Evolutionary conservation across 2,888 invertebrate genomes (phyloP).

Genomic region (Lasius fuliginosus): DNA sequence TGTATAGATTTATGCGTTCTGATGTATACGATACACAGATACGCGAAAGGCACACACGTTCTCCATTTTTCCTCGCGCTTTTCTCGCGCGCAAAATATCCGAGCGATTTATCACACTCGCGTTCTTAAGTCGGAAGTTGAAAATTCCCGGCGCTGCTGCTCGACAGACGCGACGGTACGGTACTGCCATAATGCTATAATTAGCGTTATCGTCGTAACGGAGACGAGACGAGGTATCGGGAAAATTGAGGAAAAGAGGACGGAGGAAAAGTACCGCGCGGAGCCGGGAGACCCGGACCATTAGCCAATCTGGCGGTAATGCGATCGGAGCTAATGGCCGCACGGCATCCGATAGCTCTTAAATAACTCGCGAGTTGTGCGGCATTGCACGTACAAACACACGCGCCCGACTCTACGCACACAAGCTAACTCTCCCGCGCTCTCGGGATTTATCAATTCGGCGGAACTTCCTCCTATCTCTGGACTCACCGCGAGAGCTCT

Average conservation of each 20-base stretch:
- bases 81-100: slow-evolving; percentile 23
- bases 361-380: slow-evolving; percentile 79
- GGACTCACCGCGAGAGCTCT: slow-evolving; percentile 60
- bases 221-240: slow-evolving; percentile 68
- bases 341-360: slow-evolving; percentile 77
- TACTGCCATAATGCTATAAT: slow-evolving; percentile 64
- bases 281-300: slow-evolving; percentile 70
- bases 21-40: not conserved
- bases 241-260: slow-evolving; percentile 73
- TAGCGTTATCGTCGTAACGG: slow-evolving; percentile 70
- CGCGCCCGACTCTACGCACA: slow-evolving; percentile 49
- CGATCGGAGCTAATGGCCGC: slow-evolving; percentile 81
- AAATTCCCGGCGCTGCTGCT: slow-evolving; percentile 34
- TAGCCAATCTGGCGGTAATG: slow-evolving; percentile 79
- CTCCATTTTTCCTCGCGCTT: slow-evolving; percentile 1
- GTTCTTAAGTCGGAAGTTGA: slow-evolving; percentile 49
- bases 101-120: slow-evolving; percentile 49
- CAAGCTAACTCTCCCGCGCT: slow-evolving; percentile 33
- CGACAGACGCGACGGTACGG: slow-evolving; percentile 44
- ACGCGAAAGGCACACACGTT: not conserved
- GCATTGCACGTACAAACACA: slow-evolving; percentile 65
- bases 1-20: not conserved
- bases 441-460: slow-evolving; percentile 78
- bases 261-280: slow-evolving; percentile 57
- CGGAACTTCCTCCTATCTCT: slow-evolving; percentile 72